Evolutionary conservation across 2,113 vertebrate genomes (phyloP), one percentile per base, ranked within the genome.

Genomic region (Gallinago paraguaiae): DNA sequence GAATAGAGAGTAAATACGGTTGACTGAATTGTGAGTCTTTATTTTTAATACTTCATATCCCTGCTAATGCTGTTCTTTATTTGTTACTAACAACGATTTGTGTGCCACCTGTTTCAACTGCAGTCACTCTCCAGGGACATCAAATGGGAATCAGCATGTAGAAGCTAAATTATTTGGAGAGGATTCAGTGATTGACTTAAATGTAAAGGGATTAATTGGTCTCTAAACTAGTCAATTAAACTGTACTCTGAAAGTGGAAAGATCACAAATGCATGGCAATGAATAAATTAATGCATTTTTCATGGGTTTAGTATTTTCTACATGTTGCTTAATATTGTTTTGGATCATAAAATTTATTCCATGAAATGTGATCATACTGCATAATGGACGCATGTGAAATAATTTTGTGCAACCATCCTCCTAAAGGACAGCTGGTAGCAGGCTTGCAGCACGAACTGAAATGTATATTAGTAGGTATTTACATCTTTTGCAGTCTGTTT

Each of bases 181-280:
- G 95, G 96, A 97, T 97, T 97, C 96, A 93, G 92, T 98, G 98
- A 98, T 98, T 98, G 98, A 99, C 98, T 98, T 98, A 97, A 98
- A 97, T 97, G 98, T 98, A 97, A 98, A 98, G 98, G 97, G 98
- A 98, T 98, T 98, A 98, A 98, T 97, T 98, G 98, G 96, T 97
- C 98, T 97, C 98, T 98, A 98, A 98, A 98, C 96, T 93, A 97
- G 97, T 96, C 98, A 98, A 98, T 99, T 99, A 98, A 98, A 98
- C 97, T 94, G 94, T 89, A 96, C 97, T 98, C 97, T 96, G 97
- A 97, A 98, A 98, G 97, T 98, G 97, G 96, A 96, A 97, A 98
- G 98, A 98, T 98, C 97, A 97, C 96, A 98, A 95, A 97, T 97
- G 97, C 97, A 91, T 97, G 94, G 90, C 95, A 48, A 65, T 98